Evolutionary conservation across 2,888 invertebrate genomes (phyloP), one percentile per base, ranked within the genome.

Genomic region (Metopia argyrocephala): DNA sequence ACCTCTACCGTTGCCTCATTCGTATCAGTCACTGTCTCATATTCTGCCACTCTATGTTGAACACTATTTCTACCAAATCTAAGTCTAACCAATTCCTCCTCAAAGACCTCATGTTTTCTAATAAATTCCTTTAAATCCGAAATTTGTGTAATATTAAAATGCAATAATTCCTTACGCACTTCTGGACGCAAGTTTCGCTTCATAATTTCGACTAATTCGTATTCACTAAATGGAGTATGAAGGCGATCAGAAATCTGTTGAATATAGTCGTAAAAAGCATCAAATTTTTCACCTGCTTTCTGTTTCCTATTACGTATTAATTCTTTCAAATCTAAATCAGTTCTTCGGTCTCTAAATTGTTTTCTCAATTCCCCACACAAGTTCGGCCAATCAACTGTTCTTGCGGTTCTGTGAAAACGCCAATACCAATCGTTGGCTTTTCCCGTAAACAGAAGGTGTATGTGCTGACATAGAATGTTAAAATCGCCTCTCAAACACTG

Each of bases 391-490:
- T 69, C 56, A 7, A 69, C 56, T 4, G 27, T 28, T n/a, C 12
- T 25, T 3, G 18, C 4, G 1, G 61, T 52, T 21, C 61, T 12
- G 38, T 71, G 70, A 21, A 68, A 68, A 4, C 56, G 38, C 68
- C 68, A 68, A 18, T 45, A 68, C 56, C 56, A 68, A n/a, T 68
- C 68, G 18, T 56, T 45, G 3, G 65, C 65, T 54, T 66, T 66
- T 5, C 31, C 65, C 5, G 23, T 27, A 28, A 66, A 66, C 6
- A 66, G 18, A 5, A 66, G 18, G 9, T 28, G 28, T 5, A 28
- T 28, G 28, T 28, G 28, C 6, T 6, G 3, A 23, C 66, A 66
- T 31, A 66, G 3, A 69, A 69, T 4, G 6, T 28, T 6, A 28
- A 28, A 28, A 28, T 28, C 28, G 6, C 28, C 28, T 5, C 28